Evolutionary conservation across 2,888 invertebrate species (phyloP).

Genomic region (Scelioninae gen. 1): DNA sequence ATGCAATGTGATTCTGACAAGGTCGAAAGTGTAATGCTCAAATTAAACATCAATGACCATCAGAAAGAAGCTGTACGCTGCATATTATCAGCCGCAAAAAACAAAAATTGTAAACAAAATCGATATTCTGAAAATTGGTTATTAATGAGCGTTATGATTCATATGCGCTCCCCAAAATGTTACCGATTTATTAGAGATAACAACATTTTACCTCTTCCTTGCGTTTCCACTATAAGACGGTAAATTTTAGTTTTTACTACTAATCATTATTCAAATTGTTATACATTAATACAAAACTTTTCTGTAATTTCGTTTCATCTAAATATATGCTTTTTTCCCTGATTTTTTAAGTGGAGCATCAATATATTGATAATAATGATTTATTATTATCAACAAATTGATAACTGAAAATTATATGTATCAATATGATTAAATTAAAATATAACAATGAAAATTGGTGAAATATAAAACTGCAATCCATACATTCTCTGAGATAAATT

Average conservation of each 20-base stretch:
- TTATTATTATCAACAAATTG: too few relatives aligned
- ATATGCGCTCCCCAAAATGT: constrained; percentile 18
- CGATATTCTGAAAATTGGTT: constrained; percentile 34
- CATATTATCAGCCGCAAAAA: constrained; percentile 5
- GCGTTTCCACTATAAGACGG: constrained; percentile 20
- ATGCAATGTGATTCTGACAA: background rate
- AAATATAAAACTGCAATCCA: too few relatives aligned
- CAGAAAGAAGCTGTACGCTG: constrained; percentile 29
- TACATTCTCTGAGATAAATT: too few relatives aligned
- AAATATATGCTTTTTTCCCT: too few relatives aligned
- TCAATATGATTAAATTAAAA: too few relatives aligned
- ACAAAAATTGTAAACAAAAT: constrained; percentile 17
- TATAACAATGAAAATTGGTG: too few relatives aligned
- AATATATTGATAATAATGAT: too few relatives aligned
- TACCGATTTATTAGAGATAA: constrained; percentile 22
- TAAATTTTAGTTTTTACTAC: background rate
- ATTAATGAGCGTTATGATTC: constrained; percentile 25
- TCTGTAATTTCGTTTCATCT: too few relatives aligned
- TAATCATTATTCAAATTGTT: too few relatives aligned
- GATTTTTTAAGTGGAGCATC: too few relatives aligned
- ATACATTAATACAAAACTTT: too few relatives aligned
- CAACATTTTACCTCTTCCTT: constrained; percentile 25
- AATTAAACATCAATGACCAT: constrained; percentile 15
- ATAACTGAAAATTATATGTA: too few relatives aligned
- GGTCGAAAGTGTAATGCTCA: constrained; percentile 9